phyloP scores from a whole-genome alignment of 2,888 invertebrate genomes.

The Psococerastis gibbosa region DNA sequence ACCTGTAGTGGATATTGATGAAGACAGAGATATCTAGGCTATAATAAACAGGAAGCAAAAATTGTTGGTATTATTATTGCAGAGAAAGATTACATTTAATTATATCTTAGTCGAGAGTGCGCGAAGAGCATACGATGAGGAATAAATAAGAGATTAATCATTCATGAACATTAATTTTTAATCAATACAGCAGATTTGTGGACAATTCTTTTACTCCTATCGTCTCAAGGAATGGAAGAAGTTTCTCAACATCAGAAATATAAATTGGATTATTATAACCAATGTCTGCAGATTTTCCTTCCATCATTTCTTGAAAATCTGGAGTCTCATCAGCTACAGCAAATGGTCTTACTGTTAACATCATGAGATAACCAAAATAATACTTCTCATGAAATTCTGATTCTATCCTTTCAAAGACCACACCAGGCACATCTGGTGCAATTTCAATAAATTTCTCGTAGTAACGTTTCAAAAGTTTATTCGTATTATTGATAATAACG shows the following conservation, averaged over 20 bases:
- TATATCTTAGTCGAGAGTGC: too few species aligned
- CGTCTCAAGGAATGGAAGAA: neutral
- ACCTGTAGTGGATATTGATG: too few species aligned
- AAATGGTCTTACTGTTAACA: neutral
- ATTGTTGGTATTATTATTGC: too few species aligned
- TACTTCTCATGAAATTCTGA: constrained; percentile 3
- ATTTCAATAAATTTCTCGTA: neutral
- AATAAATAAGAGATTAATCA: too few species aligned
- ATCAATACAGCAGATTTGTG: too few species aligned
- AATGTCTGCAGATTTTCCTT: neutral
- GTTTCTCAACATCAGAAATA: neutral
- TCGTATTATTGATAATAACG: neutral
- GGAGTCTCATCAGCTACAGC: neutral
- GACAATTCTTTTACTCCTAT: too few species aligned
- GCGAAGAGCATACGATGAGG: too few species aligned
- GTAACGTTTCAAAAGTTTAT: neutral
- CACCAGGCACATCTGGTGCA: neutral
- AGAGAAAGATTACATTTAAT: too few species aligned
- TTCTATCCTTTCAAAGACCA: neutral
- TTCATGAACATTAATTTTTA: too few species aligned
- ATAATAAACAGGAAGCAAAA: too few species aligned
- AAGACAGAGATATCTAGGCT: too few species aligned
- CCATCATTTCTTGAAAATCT: neutral
- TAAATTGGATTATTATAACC: neutral
- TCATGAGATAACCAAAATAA: neutral